Evolutionary conservation across 2,888 invertebrate genomes (phyloP).

Genomic region (Halocaridina rubra): DNA sequence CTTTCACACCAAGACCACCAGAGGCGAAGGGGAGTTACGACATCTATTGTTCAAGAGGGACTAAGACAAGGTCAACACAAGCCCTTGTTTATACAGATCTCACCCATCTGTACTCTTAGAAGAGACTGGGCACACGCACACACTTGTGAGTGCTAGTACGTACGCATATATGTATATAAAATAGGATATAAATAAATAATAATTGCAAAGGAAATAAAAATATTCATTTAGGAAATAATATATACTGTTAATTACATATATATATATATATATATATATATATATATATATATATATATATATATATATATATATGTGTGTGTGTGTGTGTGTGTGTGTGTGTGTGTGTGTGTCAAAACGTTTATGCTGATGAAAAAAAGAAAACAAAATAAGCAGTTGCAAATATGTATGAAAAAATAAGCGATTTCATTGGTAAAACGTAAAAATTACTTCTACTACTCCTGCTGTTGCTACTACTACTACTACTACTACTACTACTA

Average conservation of each 20-base stretch:
- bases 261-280: neutral
- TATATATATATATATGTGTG: neutral
- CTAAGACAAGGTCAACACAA: no score
- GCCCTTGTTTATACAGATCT: neutral
- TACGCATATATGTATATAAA: neutral
- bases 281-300: neutral
- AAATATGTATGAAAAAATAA: no score
- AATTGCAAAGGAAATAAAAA: neutral
- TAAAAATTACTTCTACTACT: no score
- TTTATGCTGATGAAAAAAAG: no score
- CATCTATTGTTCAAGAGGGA: no score
- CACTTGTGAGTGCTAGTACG: neutral
- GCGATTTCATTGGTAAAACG: no score
- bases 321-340: neutral
- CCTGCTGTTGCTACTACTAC: no score
- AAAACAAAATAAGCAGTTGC: no score
- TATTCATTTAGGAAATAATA: neutral
- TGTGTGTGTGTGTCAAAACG: neutral
- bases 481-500: no score
- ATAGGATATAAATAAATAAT: neutral
- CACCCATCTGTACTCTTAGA: neutral
- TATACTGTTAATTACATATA: neutral
- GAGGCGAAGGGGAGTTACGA: no score
- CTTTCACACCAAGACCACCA: no score
- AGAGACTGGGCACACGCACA: neutral